Evolutionary conservation across 2,113 vertebrate species (phyloP).

Genomic region (Willisornis vidua): DNA sequence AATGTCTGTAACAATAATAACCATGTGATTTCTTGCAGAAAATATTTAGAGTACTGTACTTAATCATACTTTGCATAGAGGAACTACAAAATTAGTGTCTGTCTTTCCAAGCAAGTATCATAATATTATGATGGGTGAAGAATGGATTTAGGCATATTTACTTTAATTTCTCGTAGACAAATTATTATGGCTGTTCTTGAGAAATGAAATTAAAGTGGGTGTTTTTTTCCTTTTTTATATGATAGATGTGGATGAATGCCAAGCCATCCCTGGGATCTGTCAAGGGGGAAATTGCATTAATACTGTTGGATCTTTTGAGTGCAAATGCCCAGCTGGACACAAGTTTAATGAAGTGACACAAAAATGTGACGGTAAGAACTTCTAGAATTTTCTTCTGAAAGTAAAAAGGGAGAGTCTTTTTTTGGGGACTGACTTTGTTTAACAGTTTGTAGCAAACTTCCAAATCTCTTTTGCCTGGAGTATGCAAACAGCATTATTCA

Average conservation of each 20-base stretch:
- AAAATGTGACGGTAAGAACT: constrained; percentile 96
- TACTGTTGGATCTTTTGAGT: constrained; percentile 99
- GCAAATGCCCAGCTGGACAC: constrained; percentile 98
- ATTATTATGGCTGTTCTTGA: constrained; percentile 50
- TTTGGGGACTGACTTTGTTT: neutral
- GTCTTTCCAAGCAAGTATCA: constrained; percentile 9
- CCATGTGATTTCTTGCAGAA: constrained; percentile 34
- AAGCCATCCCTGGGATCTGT: constrained; percentile 98
- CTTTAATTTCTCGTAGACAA: constrained; percentile 41
- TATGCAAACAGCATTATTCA: constrained; percentile 26
- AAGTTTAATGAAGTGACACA: constrained; percentile 96
- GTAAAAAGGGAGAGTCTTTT: neutral
- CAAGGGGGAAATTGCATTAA: constrained; percentile 99
- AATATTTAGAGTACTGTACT: constrained; percentile 33
- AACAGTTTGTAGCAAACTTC: neutral
- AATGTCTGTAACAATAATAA: constrained; percentile 46
- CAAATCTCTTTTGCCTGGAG: neutral
- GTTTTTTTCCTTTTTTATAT: constrained; percentile 54
- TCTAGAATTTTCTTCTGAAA: constrained; percentile 18
- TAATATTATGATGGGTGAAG: constrained; percentile 25
- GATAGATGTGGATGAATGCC: constrained; percentile 98
- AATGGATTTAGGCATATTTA: constrained; percentile 20
- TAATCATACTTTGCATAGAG: constrained; percentile 35
- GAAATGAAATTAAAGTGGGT: constrained; percentile 52
- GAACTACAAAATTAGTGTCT: constrained; percentile 46